These are phyloP conservation scores for Dermatemys mawii DNA, from an alignment of 2,113 vertebrate species.

Conservation along the genomic window DNA sequence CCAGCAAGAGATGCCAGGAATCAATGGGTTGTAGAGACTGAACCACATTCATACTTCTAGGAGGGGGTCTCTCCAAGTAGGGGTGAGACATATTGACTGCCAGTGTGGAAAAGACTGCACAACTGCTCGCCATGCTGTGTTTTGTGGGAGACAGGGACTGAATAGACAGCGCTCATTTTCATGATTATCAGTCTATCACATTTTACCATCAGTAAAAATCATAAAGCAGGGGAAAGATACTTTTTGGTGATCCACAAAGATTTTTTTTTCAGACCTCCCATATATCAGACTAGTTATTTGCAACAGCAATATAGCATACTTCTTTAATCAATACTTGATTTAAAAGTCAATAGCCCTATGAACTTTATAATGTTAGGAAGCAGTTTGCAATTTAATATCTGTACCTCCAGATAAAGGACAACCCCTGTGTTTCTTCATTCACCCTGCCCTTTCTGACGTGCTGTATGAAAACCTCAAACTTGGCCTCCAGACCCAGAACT, in stretches of 20 bases:
- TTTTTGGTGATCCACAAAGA: neutral
- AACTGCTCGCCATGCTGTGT: neutral
- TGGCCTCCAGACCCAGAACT: neutral
- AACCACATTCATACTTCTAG: rapidly evolving
- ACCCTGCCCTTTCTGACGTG: neutral
- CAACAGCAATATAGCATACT: neutral
- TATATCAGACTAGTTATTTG: neutral
- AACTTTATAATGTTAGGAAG: neutral
- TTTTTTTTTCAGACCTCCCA: neutral
- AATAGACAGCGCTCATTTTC: neutral
- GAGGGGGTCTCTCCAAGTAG: neutral
- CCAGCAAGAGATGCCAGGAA: neutral
- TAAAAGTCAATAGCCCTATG: neutral
- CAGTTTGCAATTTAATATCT: neutral
- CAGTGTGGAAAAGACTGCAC: neutral
- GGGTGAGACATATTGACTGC: neutral
- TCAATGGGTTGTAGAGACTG: neutral
- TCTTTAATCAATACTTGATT: neutral
- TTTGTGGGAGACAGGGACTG: neutral
- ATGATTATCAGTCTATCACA: neutral
- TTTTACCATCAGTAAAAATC: neutral
- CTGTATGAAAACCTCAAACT: neutral
- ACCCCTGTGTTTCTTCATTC: neutral
- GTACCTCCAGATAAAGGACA: neutral
- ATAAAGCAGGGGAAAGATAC: neutral